Conservation (phyloP, 2,888 invertebrate species). For the Eupsilia transversa region DNA sequence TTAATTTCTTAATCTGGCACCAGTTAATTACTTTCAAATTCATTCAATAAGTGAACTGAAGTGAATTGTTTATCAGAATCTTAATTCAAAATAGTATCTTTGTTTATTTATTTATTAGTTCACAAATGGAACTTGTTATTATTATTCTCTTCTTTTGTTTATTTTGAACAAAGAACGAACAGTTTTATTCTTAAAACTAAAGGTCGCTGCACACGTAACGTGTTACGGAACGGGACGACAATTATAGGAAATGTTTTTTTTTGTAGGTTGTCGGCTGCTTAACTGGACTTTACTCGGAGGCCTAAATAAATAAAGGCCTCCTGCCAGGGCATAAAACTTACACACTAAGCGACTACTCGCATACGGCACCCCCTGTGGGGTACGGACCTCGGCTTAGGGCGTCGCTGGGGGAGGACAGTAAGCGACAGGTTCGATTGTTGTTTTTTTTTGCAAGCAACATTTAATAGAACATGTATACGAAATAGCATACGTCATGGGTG, state of each 20-base stretch:
- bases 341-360: no score
- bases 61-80: constrained; percentile 31
- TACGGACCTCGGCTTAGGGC: no score
- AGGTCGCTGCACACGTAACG: background rate
- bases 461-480: background rate
- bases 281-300: no score
- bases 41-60: constrained; percentile 45
- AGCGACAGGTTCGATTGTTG: no score
- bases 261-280: no score
- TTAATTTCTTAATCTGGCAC: constrained; percentile 38
- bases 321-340: no score
- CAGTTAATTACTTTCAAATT: constrained; percentile 58
- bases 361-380: no score
- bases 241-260: no score
- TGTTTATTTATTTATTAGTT: constrained; percentile 28
- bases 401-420: no score
- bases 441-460: background rate
- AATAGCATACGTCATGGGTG: background rate
- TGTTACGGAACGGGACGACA: background rate
- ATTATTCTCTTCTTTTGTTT: constrained; percentile 34
- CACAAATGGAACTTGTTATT: constrained; percentile 34
- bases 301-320: no score
- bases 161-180: constrained; percentile 41
- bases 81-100: constrained; percentile 29
- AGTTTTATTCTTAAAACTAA: constrained; percentile 43